Conservation (phyloP, 1,140 invertebrate species). For the Anadara kagoshimensis region DNA sequence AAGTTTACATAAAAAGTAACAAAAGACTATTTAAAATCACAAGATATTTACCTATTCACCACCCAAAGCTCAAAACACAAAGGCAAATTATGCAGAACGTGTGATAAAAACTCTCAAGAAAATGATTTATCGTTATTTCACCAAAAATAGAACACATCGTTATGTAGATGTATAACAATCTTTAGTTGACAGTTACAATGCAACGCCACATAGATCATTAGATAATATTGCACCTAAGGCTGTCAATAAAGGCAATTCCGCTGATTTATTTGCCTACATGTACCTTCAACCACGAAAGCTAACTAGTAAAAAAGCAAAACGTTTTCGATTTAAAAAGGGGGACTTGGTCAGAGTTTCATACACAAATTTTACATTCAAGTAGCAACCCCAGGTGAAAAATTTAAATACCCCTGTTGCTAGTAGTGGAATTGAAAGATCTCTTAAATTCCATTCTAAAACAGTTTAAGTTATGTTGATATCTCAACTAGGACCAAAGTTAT, state of each 20-base stretch:
- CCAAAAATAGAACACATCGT: constrained; percentile 18
- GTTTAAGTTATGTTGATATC: too few relatives aligned
- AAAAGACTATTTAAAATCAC: constrained; percentile 24
- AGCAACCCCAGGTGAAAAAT: too few relatives aligned
- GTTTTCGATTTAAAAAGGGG: constrained; percentile 19
- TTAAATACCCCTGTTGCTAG: too few relatives aligned
- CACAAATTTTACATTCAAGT: too few relatives aligned
- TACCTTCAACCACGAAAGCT: constrained; percentile 26
- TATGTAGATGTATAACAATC: constrained; percentile 25
- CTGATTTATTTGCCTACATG: constrained; percentile 32
- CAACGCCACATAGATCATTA: constrained; percentile 37
- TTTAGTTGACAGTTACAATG: constrained; percentile 32
- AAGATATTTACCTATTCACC: constrained; percentile 27
- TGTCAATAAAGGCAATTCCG: constrained; percentile 31
- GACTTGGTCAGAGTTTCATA: constrained; percentile 32
- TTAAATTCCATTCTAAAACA: too few relatives aligned
- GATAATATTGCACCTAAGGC: constrained; percentile 33
- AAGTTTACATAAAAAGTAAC: constrained; percentile 28
- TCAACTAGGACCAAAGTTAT: not conserved
- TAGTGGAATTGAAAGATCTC: too few relatives aligned
- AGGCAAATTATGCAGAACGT: constrained; percentile 39
- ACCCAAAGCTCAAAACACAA: constrained; percentile 35
- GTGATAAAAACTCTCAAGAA: constrained; percentile 35
- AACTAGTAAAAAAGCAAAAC: not conserved
- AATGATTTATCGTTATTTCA: constrained; percentile 28